Base-by-base conservation (phyloP, 2,888 invertebrate genomes). In the Agonopterix subpropinquella region DNA sequence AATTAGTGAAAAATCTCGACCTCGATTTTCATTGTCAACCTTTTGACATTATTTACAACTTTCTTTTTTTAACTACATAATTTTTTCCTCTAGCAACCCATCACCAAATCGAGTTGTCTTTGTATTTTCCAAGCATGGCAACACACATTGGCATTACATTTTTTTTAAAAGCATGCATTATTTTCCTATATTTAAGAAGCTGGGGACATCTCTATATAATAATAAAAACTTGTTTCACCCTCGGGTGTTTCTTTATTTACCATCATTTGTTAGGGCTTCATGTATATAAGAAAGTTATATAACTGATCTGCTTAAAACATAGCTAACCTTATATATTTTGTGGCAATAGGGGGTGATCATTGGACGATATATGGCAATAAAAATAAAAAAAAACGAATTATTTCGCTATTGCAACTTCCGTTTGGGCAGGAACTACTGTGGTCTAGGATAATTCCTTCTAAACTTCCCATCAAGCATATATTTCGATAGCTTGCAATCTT, bases 261-360 rank as follows among this genome's bases (percentile, higher is more conserved):
- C 37, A 41, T 39, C n/a, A 7, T 7, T 28, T 28, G 28, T 28
- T 28, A 28, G 28, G 39, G 39, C 39, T n/a, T 39, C 28, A 18
- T 37, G 39, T 39, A 39, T 39, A n/a, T n/a, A 39, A 39, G 28
- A 28, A 28, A 28, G 42, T 59, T 57, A 50, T 55, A 53, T 60
- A 55, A 51, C 61, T 54, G 58, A 61, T 65, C 67, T 64, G 62
- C 78, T 81, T 80, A 80, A 76, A 75, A 60, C 73, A 71, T 72
- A 62, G 82, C 82, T 84, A 83, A 84, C 82, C 83, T 84, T 82
- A 74, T 65, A 54, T 59, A 65, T 61, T 62, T 66, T 64, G 71
- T 61, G 69, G 65, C 63, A 65, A 59, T 57, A 62, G 59, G 67
- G 69, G 61, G 71, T 76, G 77, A 67, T 71, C 76, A 73, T 67